Evolutionary conservation across 23 tunicate species (phyloP).

Genomic region (Clavelina lepadiformis): DNA sequence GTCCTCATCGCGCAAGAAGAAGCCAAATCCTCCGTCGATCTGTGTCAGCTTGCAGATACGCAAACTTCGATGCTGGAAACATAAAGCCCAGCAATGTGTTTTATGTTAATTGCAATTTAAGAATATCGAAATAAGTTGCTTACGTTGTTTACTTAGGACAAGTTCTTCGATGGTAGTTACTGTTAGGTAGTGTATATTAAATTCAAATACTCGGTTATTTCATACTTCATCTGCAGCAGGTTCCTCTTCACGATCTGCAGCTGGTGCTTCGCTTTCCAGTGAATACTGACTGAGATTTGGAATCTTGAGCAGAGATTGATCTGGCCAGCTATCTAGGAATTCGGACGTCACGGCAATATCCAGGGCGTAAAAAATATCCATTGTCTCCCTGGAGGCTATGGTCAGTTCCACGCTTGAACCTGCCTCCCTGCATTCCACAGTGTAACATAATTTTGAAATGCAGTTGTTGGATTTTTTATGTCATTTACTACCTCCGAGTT

Average conservation of each 20-base stretch:
- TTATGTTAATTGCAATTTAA: neutral
- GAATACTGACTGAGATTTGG: too few species aligned
- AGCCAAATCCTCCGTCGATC: conserved; percentile 49
- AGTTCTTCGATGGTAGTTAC: conserved; percentile 13
- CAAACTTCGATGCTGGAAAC: conserved; percentile 21
- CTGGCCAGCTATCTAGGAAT: conserved; percentile 75
- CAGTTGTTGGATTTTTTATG: too few species aligned
- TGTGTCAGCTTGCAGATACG: conserved; percentile 51
- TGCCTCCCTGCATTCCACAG: conserved; percentile 61
- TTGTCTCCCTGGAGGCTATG: conserved; percentile 31
- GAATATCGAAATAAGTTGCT: neutral
- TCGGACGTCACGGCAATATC: conserved; percentile 32
- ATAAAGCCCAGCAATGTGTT: neutral
- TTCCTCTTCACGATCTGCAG: conserved; percentile 18
- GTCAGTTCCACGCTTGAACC: conserved; percentile 51
- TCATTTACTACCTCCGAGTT: too few species aligned
- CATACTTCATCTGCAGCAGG: neutral
- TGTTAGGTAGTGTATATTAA: conserved; percentile 4
- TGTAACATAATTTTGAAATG: too few species aligned
- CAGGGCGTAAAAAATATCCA: conserved; percentile 41
- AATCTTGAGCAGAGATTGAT: conserved; percentile 4
- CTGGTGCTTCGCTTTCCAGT: conserved; percentile 8
- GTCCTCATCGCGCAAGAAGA: conserved; percentile 66
- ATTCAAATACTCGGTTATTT: too few species aligned
- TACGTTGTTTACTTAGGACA: neutral